A percentile compares a stretch with the other conserved stretches of the same genome.
phyloP scores from a whole-genome alignment of 92 coral and sea anemone species.

The Siderastrea siderea region DNA sequence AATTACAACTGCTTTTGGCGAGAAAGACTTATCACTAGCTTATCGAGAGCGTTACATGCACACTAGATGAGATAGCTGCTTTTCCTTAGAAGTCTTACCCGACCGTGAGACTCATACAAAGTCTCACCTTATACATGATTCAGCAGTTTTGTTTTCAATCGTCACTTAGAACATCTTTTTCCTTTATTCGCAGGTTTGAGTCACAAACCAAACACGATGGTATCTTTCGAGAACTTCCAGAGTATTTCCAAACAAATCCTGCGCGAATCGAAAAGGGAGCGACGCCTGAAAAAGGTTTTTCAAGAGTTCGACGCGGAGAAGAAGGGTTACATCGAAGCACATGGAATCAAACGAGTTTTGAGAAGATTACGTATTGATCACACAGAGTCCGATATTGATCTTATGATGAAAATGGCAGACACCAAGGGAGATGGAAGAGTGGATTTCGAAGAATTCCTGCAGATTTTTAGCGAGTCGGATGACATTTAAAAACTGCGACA shows the following conservation, averaged over 20 bases:
- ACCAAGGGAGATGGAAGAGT: constrained; percentile 85
- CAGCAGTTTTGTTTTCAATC: background rate
- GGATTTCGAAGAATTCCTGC: constrained; percentile 85
- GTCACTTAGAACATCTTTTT: background rate
- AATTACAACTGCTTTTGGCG: background rate
- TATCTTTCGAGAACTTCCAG: constrained; percentile 69
- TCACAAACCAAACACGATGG: constrained; percentile 31
- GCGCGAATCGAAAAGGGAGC: constrained; percentile 64
- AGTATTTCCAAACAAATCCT: constrained; percentile 52
- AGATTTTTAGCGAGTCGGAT: constrained; percentile 66
- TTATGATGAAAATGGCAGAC: constrained; percentile 88
- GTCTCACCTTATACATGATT: no score
- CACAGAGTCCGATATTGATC: constrained; percentile 75
- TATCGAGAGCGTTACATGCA: no score
- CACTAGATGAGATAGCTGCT: no score
- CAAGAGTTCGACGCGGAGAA: constrained; percentile 84
- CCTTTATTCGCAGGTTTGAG: constrained; percentile 33
- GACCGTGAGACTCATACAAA: no score
- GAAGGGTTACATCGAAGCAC: constrained; percentile 81
- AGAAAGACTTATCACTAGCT: background rate
- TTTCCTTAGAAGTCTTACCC: no score
- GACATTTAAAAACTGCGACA: background rate
- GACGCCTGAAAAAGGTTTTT: constrained; percentile 64
- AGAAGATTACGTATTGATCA: constrained; percentile 74
- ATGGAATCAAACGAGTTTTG: constrained; percentile 79